A percentile compares a stretch with the other conserved stretches of the same genome.
These are phyloP conservation scores for Nomada goodeniana DNA, from an alignment of 2,888 invertebrate genomes.

Conservation along the genomic window DNA sequence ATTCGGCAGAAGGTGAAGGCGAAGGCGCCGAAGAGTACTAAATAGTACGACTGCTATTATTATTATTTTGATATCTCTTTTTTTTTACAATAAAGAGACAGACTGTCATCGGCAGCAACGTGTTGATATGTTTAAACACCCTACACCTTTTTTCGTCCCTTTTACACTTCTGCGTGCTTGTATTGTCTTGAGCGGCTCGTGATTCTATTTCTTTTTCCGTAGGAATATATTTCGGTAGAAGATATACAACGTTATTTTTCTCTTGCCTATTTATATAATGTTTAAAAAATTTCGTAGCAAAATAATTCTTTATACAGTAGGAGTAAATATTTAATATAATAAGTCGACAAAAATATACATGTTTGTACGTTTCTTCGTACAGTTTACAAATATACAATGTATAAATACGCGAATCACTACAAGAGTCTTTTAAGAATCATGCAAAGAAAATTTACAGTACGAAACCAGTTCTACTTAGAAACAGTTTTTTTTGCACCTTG, in stretches of 20 bases:
- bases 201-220: background rate
- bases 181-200: background rate
- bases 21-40: slow-evolving; percentile 83
- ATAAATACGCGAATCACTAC: slow-evolving; percentile 18
- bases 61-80: slow-evolving; percentile 37
- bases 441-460: slow-evolving; percentile 7
- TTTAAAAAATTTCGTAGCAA: background rate
- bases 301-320: background rate
- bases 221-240: background rate
- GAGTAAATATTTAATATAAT: slow-evolving; percentile 23
- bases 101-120: slow-evolving; percentile 28
- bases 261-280: background rate
- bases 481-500: background rate
- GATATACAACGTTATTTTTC: background rate
- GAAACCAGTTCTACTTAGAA: background rate
- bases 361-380: slow-evolving; percentile 10
- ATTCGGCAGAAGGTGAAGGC: slow-evolving; percentile 86
- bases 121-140: slow-evolving; percentile 15
- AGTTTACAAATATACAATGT: background rate
- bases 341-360: slow-evolving; percentile 27
- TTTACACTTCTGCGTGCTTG: background rate
- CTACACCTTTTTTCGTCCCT: background rate
- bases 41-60: slow-evolving; percentile 21
- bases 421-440: background rate
- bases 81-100: slow-evolving; percentile 61